Conservation (phyloP, 2,888 invertebrate species). For the Tenthredo notha region DNA sequence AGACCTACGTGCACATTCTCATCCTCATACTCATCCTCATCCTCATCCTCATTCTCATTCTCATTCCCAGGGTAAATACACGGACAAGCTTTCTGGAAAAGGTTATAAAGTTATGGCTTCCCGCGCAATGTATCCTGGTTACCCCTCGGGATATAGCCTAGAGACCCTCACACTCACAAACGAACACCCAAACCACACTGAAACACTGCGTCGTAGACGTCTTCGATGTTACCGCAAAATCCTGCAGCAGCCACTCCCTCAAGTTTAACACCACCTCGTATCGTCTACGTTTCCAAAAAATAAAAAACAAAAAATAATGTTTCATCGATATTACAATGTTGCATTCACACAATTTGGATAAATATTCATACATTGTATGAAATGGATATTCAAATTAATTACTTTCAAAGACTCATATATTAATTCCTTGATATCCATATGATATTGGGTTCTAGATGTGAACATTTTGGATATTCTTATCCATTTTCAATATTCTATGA, state of each 20-base stretch:
- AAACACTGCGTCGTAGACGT: conserved; percentile 29
- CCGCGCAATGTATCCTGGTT: conserved; percentile 36
- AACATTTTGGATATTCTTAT: not conserved
- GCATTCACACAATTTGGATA: not conserved
- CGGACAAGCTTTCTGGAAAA: conserved; percentile 45
- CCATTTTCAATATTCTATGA: not conserved
- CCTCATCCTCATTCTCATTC: conserved; percentile 19
- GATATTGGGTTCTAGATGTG: not conserved
- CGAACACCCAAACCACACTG: conserved; percentile 3
- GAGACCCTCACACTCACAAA: not conserved
- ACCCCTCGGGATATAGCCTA: conserved; percentile 40
- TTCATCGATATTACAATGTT: not conserved
- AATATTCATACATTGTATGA: too few relatives aligned
- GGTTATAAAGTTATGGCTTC: conserved; percentile 49
- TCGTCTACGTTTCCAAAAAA: not conserved
- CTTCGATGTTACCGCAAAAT: not conserved
- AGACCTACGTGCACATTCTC: not conserved
- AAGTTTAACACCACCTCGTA: not conserved
- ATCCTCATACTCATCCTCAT: conserved; percentile 19
- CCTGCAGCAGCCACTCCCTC: conserved; percentile 31
- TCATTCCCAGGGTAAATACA: conserved; percentile 41
- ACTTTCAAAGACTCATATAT: too few relatives aligned
- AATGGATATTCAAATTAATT: too few relatives aligned
- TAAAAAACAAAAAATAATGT: too few relatives aligned
- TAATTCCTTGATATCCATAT: too few relatives aligned